Evolutionary conservation across 2,113 vertebrate genomes (phyloP).

Genomic region (Chionomys nivalis): DNA sequence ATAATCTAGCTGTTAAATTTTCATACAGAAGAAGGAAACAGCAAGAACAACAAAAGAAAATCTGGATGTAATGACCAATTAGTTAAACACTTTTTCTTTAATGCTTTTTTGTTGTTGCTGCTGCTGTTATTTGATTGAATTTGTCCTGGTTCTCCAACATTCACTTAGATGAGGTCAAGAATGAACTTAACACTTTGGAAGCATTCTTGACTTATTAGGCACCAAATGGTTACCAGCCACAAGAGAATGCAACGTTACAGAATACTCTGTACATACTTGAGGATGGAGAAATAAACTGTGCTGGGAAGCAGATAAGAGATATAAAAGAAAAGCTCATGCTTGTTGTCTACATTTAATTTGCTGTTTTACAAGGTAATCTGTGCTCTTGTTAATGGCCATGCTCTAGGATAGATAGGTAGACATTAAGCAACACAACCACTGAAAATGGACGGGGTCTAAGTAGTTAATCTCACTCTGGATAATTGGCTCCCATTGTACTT

Average conservation of each 20-base stretch:
- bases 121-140: background rate
- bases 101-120: background rate
- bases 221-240: background rate
- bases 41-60: background rate
- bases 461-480: background rate
- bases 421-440: background rate
- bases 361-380: background rate
- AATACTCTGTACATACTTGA: background rate
- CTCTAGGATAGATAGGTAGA: no score
- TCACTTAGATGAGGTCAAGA: background rate
- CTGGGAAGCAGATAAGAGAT: background rate
- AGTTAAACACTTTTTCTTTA: background rate
- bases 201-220: no score
- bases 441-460: background rate
- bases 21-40: background rate
- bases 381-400: background rate
- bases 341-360: background rate
- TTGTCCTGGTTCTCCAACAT: no score
- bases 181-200: background rate
- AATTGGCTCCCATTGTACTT: background rate
- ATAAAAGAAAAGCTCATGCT: background rate
- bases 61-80: background rate
- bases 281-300: background rate
- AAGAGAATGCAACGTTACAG: background rate
- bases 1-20: background rate